Conservation (phyloP, 2,113 vertebrate species). For the Pedionomus torquatus region DNA sequence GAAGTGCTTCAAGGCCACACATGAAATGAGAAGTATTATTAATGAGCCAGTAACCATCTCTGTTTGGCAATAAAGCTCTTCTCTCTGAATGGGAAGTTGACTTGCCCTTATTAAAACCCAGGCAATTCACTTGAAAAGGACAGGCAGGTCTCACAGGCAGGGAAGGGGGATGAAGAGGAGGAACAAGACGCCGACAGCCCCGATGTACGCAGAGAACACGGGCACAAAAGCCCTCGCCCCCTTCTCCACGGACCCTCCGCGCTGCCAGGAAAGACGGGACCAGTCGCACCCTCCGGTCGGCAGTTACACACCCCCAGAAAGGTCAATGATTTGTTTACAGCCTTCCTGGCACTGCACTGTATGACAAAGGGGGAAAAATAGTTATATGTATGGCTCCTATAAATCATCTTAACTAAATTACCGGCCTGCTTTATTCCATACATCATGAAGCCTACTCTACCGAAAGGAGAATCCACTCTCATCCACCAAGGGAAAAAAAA, state of each 20-base stretch:
- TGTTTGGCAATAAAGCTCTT: background rate
- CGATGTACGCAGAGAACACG: rapidly evolving
- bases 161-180: rapidly evolving
- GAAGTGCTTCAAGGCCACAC: background rate
- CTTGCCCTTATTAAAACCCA: background rate
- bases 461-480: background rate
- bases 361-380: background rate
- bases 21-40: background rate
- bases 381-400: background rate
- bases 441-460: background rate
- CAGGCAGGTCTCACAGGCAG: background rate
- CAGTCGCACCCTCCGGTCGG: background rate
- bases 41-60: background rate
- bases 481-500: background rate
- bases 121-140: background rate
- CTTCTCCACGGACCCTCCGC: background rate
- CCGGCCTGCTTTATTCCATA: background rate
- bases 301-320: background rate
- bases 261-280: background rate
- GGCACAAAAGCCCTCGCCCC: background rate
- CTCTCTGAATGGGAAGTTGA: background rate
- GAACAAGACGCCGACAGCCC: background rate
- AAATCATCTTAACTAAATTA: constrained; percentile 29
- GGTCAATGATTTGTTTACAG: constrained; percentile 48
- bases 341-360: constrained; percentile 23